Conservation (phyloP, 2,888 invertebrate genomes). For the Brachylomia viminalis region DNA sequence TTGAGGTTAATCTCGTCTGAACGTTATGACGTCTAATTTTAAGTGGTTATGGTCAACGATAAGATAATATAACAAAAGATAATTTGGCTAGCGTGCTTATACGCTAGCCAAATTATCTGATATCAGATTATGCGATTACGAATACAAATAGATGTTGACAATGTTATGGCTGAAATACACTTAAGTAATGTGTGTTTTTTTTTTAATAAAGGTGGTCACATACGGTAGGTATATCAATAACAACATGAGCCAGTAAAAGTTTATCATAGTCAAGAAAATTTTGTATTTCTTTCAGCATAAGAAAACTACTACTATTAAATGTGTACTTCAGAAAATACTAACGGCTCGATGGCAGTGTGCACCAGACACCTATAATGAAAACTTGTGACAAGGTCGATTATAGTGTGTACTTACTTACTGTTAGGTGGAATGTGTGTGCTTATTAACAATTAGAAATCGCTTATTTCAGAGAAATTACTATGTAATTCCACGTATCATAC, state of each 20-base stretch:
- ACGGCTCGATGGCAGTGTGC: background rate
- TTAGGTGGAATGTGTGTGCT: background rate
- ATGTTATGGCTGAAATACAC: background rate
- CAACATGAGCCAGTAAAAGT: background rate
- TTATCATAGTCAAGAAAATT: no score
- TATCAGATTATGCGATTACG: background rate
- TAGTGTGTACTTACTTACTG: background rate
- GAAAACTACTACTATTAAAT: background rate
- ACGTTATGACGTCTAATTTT: no score
- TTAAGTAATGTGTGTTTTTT: background rate
- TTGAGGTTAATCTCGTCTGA: background rate
- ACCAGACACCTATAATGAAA: background rate
- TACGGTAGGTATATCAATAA: background rate
- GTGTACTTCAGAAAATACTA: constrained; percentile 16
- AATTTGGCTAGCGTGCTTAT: no score
- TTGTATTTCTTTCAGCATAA: background rate
- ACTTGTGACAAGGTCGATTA: background rate
- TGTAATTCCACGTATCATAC: background rate
- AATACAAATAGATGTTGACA: background rate
- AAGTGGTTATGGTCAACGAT: no score
- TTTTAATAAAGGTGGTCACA: background rate
- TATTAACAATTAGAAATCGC: background rate
- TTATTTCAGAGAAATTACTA: constrained; percentile 16
- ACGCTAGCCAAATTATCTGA: background rate
- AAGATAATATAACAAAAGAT: no score